A percentile compares a stretch with the other conserved stretches of the same genome.
Conservation (phyloP, 2,888 invertebrate species). For the Coecobrya sp. region DNA sequence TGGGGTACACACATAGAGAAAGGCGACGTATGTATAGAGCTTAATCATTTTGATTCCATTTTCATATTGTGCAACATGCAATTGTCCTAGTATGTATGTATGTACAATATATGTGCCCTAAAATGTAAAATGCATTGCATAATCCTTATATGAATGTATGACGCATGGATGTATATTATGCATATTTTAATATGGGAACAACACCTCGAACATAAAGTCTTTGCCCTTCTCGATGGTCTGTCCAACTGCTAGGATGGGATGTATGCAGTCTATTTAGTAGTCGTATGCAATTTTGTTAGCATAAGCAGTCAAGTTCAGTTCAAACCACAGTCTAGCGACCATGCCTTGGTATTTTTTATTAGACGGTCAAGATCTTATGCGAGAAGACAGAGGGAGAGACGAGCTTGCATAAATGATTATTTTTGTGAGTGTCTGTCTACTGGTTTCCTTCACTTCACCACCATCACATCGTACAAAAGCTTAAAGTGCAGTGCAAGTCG, state of each 20-base stretch:
- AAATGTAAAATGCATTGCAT: not conserved
- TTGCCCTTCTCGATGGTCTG: not conserved
- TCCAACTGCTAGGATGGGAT: not conserved
- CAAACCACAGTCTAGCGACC: constrained; percentile 18
- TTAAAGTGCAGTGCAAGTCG: constrained; percentile 21
- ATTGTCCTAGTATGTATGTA: not conserved
- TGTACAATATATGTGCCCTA: not conserved
- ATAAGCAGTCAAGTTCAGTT: constrained; percentile 27
- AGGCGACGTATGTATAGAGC: not conserved
- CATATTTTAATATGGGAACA: constrained; percentile 1
- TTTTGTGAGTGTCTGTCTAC: constrained; percentile 32
- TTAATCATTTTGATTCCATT: not conserved
- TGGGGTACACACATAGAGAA: not conserved
- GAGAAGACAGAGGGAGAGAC: constrained; percentile 15
- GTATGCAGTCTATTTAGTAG: not conserved
- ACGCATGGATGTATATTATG: not conserved
- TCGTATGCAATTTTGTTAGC: not conserved
- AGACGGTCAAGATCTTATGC: constrained; percentile 65
- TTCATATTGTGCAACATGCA: not conserved
- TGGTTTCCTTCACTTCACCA: constrained; percentile 16
- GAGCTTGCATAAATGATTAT: constrained; percentile 69
- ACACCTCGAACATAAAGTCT: not conserved
- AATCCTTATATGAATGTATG: not conserved
- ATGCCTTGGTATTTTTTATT: constrained; percentile 16
- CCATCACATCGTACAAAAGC: not conserved